phyloP scores from a whole-genome alignment of 2,113 vertebrate genomes.

The Sula dactylatra region DNA sequence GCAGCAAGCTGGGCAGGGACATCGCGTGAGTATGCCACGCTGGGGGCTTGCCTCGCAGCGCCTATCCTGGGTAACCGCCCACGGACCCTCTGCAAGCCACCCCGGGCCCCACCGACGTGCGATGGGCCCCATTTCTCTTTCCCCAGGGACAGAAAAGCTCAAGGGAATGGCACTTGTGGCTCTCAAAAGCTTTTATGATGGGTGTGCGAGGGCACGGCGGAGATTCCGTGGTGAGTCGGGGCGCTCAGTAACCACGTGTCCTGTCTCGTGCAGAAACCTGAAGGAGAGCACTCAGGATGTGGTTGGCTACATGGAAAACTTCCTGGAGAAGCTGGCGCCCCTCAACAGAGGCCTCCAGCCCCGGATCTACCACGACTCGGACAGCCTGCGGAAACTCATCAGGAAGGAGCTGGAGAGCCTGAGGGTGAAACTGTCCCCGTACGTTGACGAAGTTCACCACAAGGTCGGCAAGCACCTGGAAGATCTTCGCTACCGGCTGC shows the following conservation, averaged over 20 bases:
- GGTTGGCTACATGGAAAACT: slow-evolving; percentile 54
- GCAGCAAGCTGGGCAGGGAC: slow-evolving; percentile 67
- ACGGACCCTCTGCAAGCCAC: not conserved
- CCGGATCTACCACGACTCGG: slow-evolving; percentile 67
- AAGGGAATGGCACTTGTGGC: fast-evolving
- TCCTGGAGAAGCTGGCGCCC: slow-evolving; percentile 66
- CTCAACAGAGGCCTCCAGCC: slow-evolving; percentile 46
- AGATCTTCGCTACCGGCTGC: slow-evolving; percentile 62
- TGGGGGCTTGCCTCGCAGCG: fast-evolving
- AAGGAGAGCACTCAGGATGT: slow-evolving; percentile 78
- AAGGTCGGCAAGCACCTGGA: slow-evolving; percentile 61
- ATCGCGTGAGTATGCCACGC: not conserved
- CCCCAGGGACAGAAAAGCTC: not conserved
- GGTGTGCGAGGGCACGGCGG: fast-evolving
- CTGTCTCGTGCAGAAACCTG: slow-evolving; percentile 39
- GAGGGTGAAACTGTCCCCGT: slow-evolving; percentile 74
- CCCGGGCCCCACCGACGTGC: not conserved
- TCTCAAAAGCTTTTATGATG: fast-evolving
- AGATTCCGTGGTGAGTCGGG: fast-evolving
- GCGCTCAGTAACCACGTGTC: not conserved
- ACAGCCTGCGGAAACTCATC: slow-evolving; percentile 71
- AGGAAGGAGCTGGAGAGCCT: slow-evolving; percentile 82
- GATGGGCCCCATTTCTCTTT: fast-evolving
- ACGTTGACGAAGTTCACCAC: slow-evolving; percentile 60
- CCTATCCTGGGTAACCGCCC: fast-evolving